Conservation (phyloP, 1,140 invertebrate species). For the Drosophila arizonae region DNA sequence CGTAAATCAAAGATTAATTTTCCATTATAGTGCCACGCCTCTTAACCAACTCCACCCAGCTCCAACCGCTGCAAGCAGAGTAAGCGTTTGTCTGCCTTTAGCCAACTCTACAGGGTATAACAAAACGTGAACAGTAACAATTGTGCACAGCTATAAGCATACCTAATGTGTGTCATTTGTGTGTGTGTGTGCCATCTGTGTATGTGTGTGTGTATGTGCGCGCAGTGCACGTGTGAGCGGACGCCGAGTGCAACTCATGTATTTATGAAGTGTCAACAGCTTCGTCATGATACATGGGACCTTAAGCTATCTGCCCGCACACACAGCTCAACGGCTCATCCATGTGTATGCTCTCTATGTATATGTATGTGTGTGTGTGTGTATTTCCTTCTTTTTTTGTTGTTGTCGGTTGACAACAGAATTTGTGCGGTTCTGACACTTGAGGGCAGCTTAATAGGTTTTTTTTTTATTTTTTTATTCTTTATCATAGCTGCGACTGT, state of each 20-base stretch:
- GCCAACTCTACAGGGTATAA: constrained; percentile 39
- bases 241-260: constrained; percentile 71
- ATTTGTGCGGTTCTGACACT: constrained; percentile 16
- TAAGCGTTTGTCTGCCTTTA: neutral
- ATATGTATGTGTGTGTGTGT: constrained; percentile 28
- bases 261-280: constrained; percentile 79
- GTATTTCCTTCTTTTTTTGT: constrained; percentile 12
- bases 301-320: constrained; percentile 56
- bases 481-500: neutral
- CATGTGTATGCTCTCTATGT: neutral
- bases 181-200: constrained; percentile 15
- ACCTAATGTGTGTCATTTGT: constrained; percentile 11
- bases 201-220: constrained; percentile 17
- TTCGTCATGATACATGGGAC: constrained; percentile 72
- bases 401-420: constrained; percentile 1
- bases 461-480: constrained; percentile 20
- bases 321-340: constrained; percentile 55
- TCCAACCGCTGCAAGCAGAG: neutral
- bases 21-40: too few species aligned
- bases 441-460: constrained; percentile 35
- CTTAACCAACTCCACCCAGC: too few species aligned
- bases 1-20: too few species aligned
- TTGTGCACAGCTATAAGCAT: constrained; percentile 42
- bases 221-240: constrained; percentile 26
- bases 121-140: constrained; percentile 58